Evolutionary conservation across 1,140 invertebrate species (phyloP).

Genomic region (Laodelphax striatellus): DNA sequence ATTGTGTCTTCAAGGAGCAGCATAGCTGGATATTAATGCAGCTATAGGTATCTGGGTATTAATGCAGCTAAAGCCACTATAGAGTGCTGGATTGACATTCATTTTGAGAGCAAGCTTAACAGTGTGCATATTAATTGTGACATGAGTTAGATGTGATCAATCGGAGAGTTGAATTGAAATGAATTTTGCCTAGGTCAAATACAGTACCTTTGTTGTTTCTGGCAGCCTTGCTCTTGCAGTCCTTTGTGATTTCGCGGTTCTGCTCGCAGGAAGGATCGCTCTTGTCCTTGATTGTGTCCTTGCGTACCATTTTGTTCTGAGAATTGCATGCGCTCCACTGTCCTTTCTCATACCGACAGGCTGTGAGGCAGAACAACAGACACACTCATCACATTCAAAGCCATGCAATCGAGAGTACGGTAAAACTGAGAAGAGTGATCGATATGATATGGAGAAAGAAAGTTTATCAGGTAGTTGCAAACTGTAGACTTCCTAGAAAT

Average conservation of each 20-base stretch:
- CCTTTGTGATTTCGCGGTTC: constrained; percentile 55
- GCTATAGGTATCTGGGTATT: no score
- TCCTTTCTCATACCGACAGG: constrained; percentile 66
- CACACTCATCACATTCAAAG: constrained; percentile 10
- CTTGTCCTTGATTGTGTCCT: constrained; percentile 58
- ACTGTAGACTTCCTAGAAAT: no score
- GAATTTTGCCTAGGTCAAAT: not conserved
- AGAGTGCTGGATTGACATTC: no score
- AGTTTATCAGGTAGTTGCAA: no score
- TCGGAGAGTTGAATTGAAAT: no score
- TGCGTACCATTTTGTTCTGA: constrained; percentile 54
- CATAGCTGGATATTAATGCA: no score
- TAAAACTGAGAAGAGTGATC: not conserved
- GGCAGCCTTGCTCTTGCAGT: constrained; percentile 56
- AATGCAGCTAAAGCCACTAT: no score
- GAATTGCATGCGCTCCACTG: constrained; percentile 56
- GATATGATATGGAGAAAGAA: no score
- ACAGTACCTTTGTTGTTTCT: constrained; percentile 40
- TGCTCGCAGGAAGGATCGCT: constrained; percentile 60
- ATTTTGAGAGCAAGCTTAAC: no score
- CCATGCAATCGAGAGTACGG: constrained; percentile 4
- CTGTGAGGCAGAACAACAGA: constrained; percentile 31
- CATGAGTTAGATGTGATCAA: no score
- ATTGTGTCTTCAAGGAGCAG: no score
- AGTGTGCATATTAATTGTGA: no score